These are phyloP conservation scores for Rhodeus uyekii DNA, from an alignment of 2,797 vertebrate species.

Conservation along the genomic window DNA sequence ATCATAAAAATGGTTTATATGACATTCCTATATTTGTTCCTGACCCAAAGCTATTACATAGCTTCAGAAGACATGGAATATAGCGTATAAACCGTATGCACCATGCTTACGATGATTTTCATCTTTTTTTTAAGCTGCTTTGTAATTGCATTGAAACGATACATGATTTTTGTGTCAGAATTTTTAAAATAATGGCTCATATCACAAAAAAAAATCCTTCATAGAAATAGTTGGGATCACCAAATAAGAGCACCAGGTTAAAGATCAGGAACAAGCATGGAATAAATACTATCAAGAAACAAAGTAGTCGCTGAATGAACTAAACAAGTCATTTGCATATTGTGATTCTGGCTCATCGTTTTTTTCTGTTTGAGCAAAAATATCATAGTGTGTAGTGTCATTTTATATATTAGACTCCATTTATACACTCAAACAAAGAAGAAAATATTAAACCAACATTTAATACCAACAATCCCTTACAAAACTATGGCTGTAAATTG, in stretches of 20 bases:
- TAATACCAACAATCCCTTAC: constrained; percentile 64
- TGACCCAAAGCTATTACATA: neutral
- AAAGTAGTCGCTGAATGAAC: constrained; percentile 28
- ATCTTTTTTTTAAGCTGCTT: neutral
- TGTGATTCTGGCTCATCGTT: constrained; percentile 52
- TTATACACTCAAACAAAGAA: constrained; percentile 68
- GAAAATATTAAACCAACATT: constrained; percentile 60
- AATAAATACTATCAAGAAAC: constrained; percentile 26
- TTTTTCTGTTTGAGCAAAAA: constrained; percentile 41
- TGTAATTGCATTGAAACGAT: neutral
- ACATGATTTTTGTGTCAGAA: neutral
- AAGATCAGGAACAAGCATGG: constrained; percentile 57
- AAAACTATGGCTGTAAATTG: constrained; percentile 63
- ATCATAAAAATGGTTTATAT: neutral
- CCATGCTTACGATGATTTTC: neutral
- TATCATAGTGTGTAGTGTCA: constrained; percentile 49
- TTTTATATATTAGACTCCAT: constrained; percentile 80
- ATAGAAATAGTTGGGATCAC: constrained; percentile 25
- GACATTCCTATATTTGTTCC: neutral
- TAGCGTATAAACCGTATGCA: neutral
- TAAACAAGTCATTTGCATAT: constrained; percentile 37
- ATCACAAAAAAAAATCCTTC: constrained; percentile 6
- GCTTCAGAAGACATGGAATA: neutral
- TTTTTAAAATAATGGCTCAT: neutral
- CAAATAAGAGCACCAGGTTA: constrained; percentile 63